Base-by-base conservation (phyloP, 2,888 invertebrate genomes). In the Galerucella nymphaeae region DNA sequence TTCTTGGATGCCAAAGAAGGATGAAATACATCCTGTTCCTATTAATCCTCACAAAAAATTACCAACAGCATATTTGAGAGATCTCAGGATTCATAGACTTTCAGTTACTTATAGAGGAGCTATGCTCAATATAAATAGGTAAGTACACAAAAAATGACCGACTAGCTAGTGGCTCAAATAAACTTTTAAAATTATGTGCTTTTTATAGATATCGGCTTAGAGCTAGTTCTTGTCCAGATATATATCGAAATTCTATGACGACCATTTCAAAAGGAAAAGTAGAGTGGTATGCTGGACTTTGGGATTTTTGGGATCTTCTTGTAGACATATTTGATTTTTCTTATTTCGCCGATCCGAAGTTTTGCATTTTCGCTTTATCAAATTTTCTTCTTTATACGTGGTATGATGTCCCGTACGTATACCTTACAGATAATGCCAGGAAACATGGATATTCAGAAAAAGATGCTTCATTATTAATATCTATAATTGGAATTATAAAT, bases 331-430 rank as follows among this genome's bases (percentile, higher is more conserved):
- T 95, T 62, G 95, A 96, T 86, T 91, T 95, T 84, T 93, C 94
- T 0, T 93, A 94, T 87, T 94, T 96, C 85, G 87, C 89, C 66
- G 94, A 94, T 85, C 89, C 89, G 23, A 90, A 89, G 77, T 95
- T 94, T 87, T 87, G 93, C 41, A 87, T 94, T 67, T 96, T 97
- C 87, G 92, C 94, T 30, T 84, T 96, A 20, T 96, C 96, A 73
- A 97, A 96, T 88, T 95, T 96, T 85, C 89, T 96, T 23, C 89
- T 97, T 76, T 97, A 97, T 88, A 93, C 94, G 82, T 96, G 96
- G 94, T 94, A 94, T 86, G 97, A 97, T 85, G 95, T 97, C 70
- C 96, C 96, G 2, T 97, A 97, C 86, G 94, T 97, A 79, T 97
- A 96, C 88, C 90, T 96, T 78, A 92, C 94, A 2, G 96, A 97